A percentile compares a stretch with the other conserved stretches of the same genome.
phyloP scores from a whole-genome alignment of 2,797 vertebrate species.

The Diplodus sargus region DNA sequence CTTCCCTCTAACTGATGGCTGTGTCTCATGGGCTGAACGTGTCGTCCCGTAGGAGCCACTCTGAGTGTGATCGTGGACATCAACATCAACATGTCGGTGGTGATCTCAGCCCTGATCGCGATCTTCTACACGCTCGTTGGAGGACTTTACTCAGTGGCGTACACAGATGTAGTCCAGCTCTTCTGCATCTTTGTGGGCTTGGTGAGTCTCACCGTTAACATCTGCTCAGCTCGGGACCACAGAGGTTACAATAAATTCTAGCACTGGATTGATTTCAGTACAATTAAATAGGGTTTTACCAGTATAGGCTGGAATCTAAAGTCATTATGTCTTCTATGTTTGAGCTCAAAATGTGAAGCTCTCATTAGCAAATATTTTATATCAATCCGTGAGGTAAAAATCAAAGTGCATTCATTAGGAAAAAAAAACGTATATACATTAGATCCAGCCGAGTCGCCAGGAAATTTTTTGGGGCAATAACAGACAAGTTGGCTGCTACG shows the following conservation, averaged over 20 bases:
- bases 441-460: no score
- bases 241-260: not conserved
- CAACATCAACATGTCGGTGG: conserved; percentile 91
- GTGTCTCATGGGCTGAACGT: not conserved
- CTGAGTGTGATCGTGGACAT: conserved; percentile 97
- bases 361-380: not conserved
- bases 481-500: no score
- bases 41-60: conserved; percentile 88
- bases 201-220: conserved; percentile 84
- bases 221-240: not conserved
- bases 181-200: conserved; percentile 97
- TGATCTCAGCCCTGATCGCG: conserved; percentile 94
- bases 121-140: conserved; percentile 95
- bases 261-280: not conserved
- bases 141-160: conserved; percentile 96
- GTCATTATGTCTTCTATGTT: not conserved
- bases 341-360: not conserved
- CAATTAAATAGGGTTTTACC: not conserved
- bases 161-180: conserved; percentile 97
- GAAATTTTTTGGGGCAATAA: no score
- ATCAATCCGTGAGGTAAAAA: not conserved
- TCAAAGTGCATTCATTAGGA: not conserved
- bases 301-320: not conserved
- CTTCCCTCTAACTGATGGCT: not conserved
- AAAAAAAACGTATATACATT: not conserved